Evolutionary conservation across 2,888 invertebrate species (phyloP), one percentile per base, ranked within the genome.

Genomic region (Drosophila planitibia): DNA sequence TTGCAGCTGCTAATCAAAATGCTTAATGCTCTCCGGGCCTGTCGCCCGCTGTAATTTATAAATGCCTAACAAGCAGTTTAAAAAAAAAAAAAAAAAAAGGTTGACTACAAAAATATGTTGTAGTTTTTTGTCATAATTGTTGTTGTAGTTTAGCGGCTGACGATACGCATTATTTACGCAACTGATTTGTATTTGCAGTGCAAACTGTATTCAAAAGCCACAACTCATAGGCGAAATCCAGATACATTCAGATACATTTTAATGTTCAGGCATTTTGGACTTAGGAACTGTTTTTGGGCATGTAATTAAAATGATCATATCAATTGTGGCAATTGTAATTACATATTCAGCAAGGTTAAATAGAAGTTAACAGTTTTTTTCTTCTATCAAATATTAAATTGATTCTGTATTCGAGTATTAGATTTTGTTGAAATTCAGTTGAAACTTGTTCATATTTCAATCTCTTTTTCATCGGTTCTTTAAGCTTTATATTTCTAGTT

Each of bases 161-260:
- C 80, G 83, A 82, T 82, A 86, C 91, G 89, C 90, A 90, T 91
- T 90, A 91, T 90, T 90, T 91, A 91, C 86, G 82, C 91, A 90
- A 91, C 85, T 90, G 91, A 90, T 85, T 87, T 85, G 79, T 90
- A 79, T 88, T 88, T 90, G 88, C 89, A 90, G 72, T 82, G 83
- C 76, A 83, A 85, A 87, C 69, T 57, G 57, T 69, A 58, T 44
- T 39, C 35, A 25, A 28, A 28, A 28, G 47, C 49, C 28, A 51
- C 49, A 51, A 19, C 19, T 28, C 51, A 25, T 0, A 22, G 44
- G 5, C 12, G 12, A 44, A 44, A 44, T 14, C 16, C 28, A 39
- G n/a, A 52, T 22, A 60, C n/a, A 35, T 14, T 35, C 39, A 44
- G 30, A 22, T 30, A 60, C n/a, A 35, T 32, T 19, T 35, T 33